Base-by-base conservation (phyloP, 2,888 invertebrate genomes). In the Pteria penguin region DNA sequence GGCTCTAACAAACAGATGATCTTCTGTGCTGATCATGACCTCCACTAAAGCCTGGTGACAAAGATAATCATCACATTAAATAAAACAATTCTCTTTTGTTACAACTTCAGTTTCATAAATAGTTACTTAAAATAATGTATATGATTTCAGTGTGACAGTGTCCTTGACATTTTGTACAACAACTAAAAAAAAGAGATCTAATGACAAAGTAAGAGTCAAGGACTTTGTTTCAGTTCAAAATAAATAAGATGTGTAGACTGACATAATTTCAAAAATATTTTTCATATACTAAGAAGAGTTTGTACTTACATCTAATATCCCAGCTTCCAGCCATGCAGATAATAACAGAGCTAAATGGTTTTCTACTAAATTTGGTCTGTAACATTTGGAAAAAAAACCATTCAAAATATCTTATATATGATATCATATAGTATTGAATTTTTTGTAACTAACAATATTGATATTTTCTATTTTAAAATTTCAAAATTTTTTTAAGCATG, bases 271-370 rank as follows among this genome's bases (percentile, higher is more conserved):
- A 45, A 45, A 45, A 8, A 45, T 45, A 45, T 14, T 45, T 8
- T 45, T 14, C 45, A 45, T 45, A 1, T 45, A 45, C 18, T 18
- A 45, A 45, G 45, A 45, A 18, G 11, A 45, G 45, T 14, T 8
- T 14, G 45, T 18, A 45, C 85, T 83, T 84, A 92, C 93, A 90
- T 96, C 96, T 75, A 98, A 93, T 69, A 98, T 93, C 33, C 97
- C 97, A 70, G 94, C 94, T 93, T 97, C 96, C 82, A 98, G 93
- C 92, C 98, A 96, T 90, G 97, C 96, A 90, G 97, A 96, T 70
- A 98, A 94, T 86, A 98, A 93, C 65, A 98, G 93, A 4, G 98
- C 95, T 89, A 96, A 94, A 93, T 98, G 98, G 91, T 97, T 96
- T 92, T 98, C 97, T 78, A 96, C 95, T 82, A 98, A 95, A 93